These are phyloP conservation scores for Apteryx owenii DNA, from an alignment of 2,113 vertebrate species.

Conservation along the genomic window DNA sequence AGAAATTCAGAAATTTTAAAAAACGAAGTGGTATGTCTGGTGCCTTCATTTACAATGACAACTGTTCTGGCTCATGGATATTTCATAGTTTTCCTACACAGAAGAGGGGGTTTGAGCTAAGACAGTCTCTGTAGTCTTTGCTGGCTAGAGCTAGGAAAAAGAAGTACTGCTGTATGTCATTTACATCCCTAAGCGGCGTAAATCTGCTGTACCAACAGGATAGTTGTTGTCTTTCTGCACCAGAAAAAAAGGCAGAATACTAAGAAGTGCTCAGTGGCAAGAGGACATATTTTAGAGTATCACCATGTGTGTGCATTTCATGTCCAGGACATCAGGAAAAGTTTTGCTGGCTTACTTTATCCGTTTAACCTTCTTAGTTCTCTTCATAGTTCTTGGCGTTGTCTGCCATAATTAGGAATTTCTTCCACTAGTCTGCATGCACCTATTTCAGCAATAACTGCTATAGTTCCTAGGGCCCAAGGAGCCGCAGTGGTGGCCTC, in stretches of 20 bases:
- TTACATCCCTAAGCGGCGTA: background rate
- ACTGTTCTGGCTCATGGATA: background rate
- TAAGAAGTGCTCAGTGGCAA: background rate
- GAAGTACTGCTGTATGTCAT: background rate
- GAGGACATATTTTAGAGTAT: background rate
- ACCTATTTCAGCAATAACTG: background rate
- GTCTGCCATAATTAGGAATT: background rate
- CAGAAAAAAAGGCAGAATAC: background rate
- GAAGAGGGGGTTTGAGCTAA: background rate
- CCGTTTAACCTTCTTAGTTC: background rate
- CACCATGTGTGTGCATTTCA: rapidly evolving
- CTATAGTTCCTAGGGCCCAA: too few relatives aligned
- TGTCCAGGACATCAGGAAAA: background rate
- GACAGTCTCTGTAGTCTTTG: background rate
- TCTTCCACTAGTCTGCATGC: background rate
- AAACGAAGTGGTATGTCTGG: background rate
- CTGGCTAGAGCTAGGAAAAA: background rate
- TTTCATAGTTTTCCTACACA: background rate
- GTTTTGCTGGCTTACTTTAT: background rate
- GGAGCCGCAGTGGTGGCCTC: background rate
- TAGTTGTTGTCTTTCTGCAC: background rate
- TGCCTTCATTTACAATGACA: background rate
- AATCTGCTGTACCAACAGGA: background rate
- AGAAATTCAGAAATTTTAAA: background rate
- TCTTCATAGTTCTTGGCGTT: background rate